phyloP scores from a whole-genome alignment of 2,888 invertebrate genomes.

The Caenorhabditis sp. region DNA sequence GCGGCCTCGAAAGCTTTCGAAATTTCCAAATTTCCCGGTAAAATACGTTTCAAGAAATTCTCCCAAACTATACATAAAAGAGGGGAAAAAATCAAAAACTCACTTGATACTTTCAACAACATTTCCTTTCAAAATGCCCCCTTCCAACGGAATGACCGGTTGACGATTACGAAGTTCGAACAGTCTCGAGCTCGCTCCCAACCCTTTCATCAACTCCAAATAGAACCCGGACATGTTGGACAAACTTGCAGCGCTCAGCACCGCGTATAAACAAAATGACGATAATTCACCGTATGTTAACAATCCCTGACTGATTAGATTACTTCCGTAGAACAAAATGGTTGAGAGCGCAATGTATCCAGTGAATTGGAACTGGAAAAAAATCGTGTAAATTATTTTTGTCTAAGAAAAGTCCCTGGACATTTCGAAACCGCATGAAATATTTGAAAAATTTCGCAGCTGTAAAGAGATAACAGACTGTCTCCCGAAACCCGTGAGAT shows the following conservation, averaged over 20 bases:
- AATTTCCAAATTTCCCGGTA: too few species aligned
- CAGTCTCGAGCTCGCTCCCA: constrained; percentile 87
- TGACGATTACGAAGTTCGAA: constrained; percentile 87
- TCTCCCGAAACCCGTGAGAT: too few species aligned
- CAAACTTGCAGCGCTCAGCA: constrained; percentile 63
- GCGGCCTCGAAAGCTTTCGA: too few species aligned
- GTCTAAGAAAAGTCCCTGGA: too few species aligned
- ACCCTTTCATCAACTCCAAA: constrained; percentile 88
- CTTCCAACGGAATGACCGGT: constrained; percentile 81
- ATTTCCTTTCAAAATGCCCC: constrained; percentile 68
- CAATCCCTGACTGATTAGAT: constrained; percentile 63
- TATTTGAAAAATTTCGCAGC: too few species aligned
- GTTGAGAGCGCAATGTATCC: constrained; percentile 67
- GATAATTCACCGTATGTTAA: constrained; percentile 78
- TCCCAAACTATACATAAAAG: too few species aligned
- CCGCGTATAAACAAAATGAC: constrained; percentile 89
- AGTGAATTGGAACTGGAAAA: constrained; percentile 66
- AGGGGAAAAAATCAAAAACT: neutral
- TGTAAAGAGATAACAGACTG: too few species aligned
- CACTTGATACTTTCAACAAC: constrained; percentile 43
- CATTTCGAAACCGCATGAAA: neutral
- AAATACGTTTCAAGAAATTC: too few species aligned
- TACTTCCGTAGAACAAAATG: constrained; percentile 68
- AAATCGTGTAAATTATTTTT: too few species aligned
- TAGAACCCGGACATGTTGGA: constrained; percentile 84